Evolutionary conservation across 2,888 invertebrate genomes (phyloP).

Genomic region (Hyposoter didymator): DNA sequence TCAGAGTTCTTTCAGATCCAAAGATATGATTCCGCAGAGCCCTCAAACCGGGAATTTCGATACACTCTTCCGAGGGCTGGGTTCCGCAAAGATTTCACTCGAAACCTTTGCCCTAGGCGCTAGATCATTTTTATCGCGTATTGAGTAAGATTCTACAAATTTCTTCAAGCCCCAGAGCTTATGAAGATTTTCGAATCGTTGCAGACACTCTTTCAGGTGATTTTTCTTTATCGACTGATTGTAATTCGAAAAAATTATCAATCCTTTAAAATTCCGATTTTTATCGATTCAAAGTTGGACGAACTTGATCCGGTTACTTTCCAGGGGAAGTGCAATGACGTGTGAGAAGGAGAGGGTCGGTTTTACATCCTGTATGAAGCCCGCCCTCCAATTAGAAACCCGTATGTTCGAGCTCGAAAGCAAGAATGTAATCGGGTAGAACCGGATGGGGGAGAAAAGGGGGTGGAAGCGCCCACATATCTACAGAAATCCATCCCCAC

Average conservation of each 20-base stretch:
- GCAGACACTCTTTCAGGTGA: not conserved
- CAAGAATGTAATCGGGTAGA: slow-evolving; percentile 54
- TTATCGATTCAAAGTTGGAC: not conserved
- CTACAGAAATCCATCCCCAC: slow-evolving; percentile 71
- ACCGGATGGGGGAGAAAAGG: slow-evolving; percentile 14
- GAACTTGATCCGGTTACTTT: slow-evolving; percentile 21
- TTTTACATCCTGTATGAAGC: slow-evolving; percentile 36
- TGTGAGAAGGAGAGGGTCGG: slow-evolving; percentile 35
- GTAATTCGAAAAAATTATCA: not conserved
- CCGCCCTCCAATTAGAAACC: slow-evolving; percentile 74
- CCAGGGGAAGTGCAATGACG: slow-evolving; percentile 39
- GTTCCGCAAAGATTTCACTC: not conserved
- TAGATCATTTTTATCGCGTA: not conserved
- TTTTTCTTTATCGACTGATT: not conserved
- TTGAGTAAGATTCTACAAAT: not conserved
- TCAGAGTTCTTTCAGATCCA: slow-evolving; percentile 46
- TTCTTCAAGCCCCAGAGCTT: not conserved
- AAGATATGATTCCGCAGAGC: slow-evolving; percentile 60
- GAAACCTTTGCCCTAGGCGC: not conserved
- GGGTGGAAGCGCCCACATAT: slow-evolving; percentile 58
- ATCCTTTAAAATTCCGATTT: not conserved
- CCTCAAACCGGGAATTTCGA: slow-evolving; percentile 41
- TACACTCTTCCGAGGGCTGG: slow-evolving; percentile 72
- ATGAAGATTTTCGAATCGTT: not conserved
- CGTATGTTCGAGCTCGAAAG: slow-evolving; percentile 53